phyloP scores from a whole-genome alignment of 2,888 invertebrate genomes.

The Piscicola geometra region DNA sequence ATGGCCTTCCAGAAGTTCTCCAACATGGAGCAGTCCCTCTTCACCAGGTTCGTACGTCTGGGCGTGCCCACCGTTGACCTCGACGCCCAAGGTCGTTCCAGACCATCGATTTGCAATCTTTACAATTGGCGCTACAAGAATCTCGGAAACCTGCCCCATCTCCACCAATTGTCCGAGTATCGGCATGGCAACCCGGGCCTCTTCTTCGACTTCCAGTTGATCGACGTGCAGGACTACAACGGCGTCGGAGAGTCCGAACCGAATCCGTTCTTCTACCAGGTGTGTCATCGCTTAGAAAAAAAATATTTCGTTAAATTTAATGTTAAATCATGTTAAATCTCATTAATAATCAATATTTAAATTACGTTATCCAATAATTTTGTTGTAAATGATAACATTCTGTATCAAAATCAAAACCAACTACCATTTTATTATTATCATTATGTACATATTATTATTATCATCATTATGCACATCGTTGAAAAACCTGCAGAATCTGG shows the following conservation, averaged over 20 bases:
- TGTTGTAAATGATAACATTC: no score
- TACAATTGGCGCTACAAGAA: conserved; percentile 95
- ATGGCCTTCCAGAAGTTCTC: conserved; percentile 99
- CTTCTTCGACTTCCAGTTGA: conserved; percentile 82
- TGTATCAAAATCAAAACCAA: no score
- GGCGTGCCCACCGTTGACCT: conserved; percentile 95
- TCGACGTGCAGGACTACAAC: conserved; percentile 94
- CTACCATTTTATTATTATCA: no score
- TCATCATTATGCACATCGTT: not conserved
- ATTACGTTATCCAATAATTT: no score
- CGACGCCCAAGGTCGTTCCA: conserved; percentile 85
- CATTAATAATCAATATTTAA: no score
- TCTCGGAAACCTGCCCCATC: conserved; percentile 87
- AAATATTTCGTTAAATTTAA: no score
- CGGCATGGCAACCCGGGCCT: conserved; percentile 86
- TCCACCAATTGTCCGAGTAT: conserved; percentile 77
- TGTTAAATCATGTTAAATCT: no score
- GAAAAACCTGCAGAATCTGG: conserved; percentile 59
- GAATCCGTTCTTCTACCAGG: conserved; percentile 96
- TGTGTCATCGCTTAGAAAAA: no score
- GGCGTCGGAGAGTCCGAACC: conserved; percentile 95
- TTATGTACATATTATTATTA: no score
- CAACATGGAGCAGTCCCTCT: conserved; percentile 98
- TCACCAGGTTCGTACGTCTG: conserved; percentile 87
- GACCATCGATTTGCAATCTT: conserved; percentile 72